Conservation (phyloP, 2,113 vertebrate species). For the Suricata suricatta region DNA sequence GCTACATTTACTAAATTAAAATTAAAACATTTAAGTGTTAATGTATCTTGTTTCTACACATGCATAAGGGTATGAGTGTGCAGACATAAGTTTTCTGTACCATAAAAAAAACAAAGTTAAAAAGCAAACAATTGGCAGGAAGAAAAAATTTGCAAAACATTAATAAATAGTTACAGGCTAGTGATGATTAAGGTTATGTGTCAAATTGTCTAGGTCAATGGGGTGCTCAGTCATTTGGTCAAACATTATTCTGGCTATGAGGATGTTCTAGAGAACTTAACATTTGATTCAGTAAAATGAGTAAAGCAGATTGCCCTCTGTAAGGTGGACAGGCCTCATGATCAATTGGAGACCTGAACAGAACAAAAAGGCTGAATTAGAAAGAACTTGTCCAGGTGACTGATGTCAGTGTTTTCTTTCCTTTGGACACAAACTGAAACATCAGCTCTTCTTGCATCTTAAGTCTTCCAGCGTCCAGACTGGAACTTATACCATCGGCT, state of each 20-base stretch:
- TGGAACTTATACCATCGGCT: not conserved
- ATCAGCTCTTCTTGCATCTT: not conserved
- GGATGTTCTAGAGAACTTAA: not conserved
- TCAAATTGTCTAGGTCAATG: not conserved
- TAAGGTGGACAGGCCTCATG: not conserved
- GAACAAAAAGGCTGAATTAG: not conserved
- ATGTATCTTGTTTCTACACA: not conserved
- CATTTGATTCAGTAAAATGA: not conserved
- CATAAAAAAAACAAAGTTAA: conserved; percentile 3
- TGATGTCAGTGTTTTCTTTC: not conserved
- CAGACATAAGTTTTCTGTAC: not conserved
- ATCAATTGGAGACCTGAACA: not conserved
- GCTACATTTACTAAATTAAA: not conserved
- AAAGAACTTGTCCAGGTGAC: not conserved
- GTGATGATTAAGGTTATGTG: not conserved
- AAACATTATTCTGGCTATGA: not conserved
- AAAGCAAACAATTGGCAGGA: not conserved
- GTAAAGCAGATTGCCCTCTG: not conserved
- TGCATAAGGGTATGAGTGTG: not conserved
- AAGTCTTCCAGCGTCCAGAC: not conserved
- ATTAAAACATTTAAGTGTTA: conserved; percentile 6
- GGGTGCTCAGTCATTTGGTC: not conserved
- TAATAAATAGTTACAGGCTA: not conserved
- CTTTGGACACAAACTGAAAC: not conserved
- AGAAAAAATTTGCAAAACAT: not conserved